phyloP scores from a whole-genome alignment of 1,140 invertebrate species.

The Maconellicoccus hirsutus region DNA sequence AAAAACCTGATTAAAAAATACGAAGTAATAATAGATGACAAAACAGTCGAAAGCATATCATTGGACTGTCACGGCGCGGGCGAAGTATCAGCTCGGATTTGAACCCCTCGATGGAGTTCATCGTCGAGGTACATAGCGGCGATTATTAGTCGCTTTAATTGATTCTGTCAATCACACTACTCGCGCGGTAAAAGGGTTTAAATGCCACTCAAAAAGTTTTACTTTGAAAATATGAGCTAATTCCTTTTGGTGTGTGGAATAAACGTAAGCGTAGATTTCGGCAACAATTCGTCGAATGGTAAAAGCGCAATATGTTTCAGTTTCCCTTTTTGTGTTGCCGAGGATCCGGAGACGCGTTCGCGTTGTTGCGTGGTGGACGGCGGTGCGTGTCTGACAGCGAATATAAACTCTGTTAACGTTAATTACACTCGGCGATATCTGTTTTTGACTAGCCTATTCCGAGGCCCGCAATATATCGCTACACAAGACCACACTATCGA shows the following conservation, averaged over 20 bases:
- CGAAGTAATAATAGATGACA: no score
- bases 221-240: constrained; percentile 5
- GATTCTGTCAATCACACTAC: constrained; percentile 3
- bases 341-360: not conserved
- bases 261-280: not conserved
- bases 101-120: no score
- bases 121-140: not conserved
- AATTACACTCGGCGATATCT: not conserved
- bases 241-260: not conserved
- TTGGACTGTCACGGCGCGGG: no score
- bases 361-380: not conserved
- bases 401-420: not conserved
- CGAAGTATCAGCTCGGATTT: no score
- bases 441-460: not conserved
- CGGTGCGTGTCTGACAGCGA: no score
- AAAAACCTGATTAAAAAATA: no score
- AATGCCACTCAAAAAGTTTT: constrained; percentile 5
- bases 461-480: not conserved
- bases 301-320: not conserved
- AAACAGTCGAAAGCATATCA: no score
- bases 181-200: not conserved
- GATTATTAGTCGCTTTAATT: constrained; percentile 9
- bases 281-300: not conserved
- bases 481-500: not conserved
- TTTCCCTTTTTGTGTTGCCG: not conserved